A percentile compares a stretch with the other conserved stretches of the same genome.
These are phyloP conservation scores for Morpho deidamia DNA, from an alignment of 2,888 invertebrate species.

Conservation along the genomic window DNA sequence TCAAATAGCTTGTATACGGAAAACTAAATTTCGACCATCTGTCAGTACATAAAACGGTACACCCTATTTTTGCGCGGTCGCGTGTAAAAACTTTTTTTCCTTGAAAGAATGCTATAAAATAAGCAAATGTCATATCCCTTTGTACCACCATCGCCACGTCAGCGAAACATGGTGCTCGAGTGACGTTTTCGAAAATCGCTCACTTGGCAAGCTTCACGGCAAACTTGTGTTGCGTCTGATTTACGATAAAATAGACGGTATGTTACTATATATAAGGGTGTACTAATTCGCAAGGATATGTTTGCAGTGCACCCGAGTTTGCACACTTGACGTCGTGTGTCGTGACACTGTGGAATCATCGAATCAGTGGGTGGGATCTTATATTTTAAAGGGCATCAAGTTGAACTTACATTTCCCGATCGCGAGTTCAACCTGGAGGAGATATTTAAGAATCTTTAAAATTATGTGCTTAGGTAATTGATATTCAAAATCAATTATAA, in stretches of 20 bases:
- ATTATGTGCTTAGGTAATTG: no score
- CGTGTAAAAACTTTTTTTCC: slow-evolving; percentile 1
- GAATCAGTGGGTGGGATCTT: slow-evolving; percentile 31
- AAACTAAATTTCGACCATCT: no score
- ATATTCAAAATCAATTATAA: no score
- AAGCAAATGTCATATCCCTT: slow-evolving; percentile 35
- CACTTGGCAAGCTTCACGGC: slow-evolving; percentile 29
- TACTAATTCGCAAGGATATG: slow-evolving; percentile 7
- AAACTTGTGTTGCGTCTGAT: not conserved
- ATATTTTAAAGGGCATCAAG: slow-evolving; percentile 14
- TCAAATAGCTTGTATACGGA: no score
- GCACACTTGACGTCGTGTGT: slow-evolving; percentile 43
- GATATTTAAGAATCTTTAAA: no score
- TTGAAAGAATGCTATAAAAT: slow-evolving; percentile 21
- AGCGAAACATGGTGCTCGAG: slow-evolving; percentile 35
- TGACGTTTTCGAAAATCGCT: slow-evolving; percentile 46
- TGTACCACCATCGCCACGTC: slow-evolving; percentile 34
- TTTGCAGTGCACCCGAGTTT: slow-evolving; percentile 21
- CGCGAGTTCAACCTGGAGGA: no score
- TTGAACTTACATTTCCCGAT: slow-evolving; percentile 3
- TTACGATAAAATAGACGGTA: slow-evolving; percentile 25
- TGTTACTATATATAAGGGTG: slow-evolving; percentile 10
- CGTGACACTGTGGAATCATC: slow-evolving; percentile 35
- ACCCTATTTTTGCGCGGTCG: not conserved
- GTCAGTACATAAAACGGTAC: not conserved